Conservation (phyloP, 2,113 vertebrate genomes). For the Ornithorhynchus anatinus region DNA sequence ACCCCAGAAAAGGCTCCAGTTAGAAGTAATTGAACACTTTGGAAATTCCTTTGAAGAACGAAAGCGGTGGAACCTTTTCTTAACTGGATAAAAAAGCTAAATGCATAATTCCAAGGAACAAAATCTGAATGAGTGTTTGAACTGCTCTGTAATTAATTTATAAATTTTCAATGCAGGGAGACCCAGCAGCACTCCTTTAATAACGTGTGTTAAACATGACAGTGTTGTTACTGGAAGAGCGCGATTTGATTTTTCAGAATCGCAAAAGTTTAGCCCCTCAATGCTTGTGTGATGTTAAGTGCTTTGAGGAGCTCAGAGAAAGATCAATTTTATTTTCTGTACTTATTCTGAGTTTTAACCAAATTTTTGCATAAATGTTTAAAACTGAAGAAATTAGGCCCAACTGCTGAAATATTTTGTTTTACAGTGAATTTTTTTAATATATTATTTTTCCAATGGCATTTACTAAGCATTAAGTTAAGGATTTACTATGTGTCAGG, state of each 20-base stretch:
- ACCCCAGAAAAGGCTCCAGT: constrained; percentile 41
- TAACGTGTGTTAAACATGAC: constrained; percentile 17
- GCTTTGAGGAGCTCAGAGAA: constrained; percentile 25
- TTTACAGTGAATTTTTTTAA: too few relatives aligned
- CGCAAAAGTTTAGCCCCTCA: constrained; percentile 15
- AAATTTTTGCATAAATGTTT: constrained; percentile 19
- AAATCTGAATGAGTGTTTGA: constrained; percentile 43
- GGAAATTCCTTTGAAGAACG: constrained; percentile 54
- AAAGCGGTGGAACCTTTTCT: constrained; percentile 49
- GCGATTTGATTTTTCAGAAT: constrained; percentile 48
- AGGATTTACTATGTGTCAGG: too few relatives aligned
- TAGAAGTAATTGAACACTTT: constrained; percentile 58
- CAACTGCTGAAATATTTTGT: constrained; percentile 12
- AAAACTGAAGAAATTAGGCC: constrained; percentile 31
- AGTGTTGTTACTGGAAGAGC: constrained; percentile 18
- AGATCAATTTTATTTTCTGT: constrained; percentile 47
- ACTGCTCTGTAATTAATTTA: constrained; percentile 45
- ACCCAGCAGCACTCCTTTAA: background rate
- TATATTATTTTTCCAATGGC: too few relatives aligned
- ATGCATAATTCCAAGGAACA: constrained; percentile 27
- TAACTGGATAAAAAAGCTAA: constrained; percentile 56
- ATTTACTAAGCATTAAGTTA: too few relatives aligned
- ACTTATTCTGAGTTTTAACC: constrained; percentile 37
- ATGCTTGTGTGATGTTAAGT: constrained; percentile 18
- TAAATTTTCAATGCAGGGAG: constrained; percentile 46